A percentile compares a stretch with the other conserved stretches of the same genome.
These are phyloP conservation scores for Rhinichthys klamathensis DNA, from an alignment of 2,113 vertebrate genomes.

Conservation along the genomic window DNA sequence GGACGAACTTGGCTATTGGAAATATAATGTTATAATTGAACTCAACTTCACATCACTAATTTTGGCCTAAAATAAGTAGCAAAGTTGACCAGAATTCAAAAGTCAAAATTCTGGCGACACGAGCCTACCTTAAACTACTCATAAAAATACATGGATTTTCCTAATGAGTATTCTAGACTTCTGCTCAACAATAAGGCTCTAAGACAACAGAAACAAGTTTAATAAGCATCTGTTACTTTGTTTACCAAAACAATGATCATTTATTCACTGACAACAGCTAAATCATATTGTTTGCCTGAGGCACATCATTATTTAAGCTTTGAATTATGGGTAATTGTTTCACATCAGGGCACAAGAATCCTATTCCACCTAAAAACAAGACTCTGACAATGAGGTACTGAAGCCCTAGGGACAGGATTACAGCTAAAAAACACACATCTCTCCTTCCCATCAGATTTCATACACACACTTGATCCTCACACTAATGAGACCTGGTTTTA, in stretches of 20 bases:
- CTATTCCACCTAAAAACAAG: conserved; percentile 23
- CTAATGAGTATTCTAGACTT: neutral
- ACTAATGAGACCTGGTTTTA: conserved; percentile 30
- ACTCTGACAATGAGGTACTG: neutral
- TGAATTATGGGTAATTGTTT: conserved; percentile 27
- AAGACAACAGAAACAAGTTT: neutral
- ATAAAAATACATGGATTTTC: neutral
- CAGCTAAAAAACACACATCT: neutral
- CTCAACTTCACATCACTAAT: neutral
- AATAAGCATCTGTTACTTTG: neutral
- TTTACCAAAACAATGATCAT: neutral
- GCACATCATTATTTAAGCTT: conserved; percentile 14
- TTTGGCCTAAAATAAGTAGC: neutral
- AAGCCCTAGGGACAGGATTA: neutral
- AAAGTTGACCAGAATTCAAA: neutral
- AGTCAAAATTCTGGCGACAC: neutral
- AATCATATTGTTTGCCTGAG: neutral
- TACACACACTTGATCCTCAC: conserved; percentile 24
- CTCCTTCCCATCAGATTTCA: neutral
- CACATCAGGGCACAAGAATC: conserved; percentile 18
- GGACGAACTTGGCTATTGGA: neutral
- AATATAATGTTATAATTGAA: neutral
- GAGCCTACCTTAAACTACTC: neutral
- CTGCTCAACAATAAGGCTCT: neutral
- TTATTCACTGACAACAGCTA: conserved; percentile 1